These are phyloP conservation scores for Panurus biarmicus DNA, from an alignment of 2,113 vertebrate species.

Conservation along the genomic window DNA sequence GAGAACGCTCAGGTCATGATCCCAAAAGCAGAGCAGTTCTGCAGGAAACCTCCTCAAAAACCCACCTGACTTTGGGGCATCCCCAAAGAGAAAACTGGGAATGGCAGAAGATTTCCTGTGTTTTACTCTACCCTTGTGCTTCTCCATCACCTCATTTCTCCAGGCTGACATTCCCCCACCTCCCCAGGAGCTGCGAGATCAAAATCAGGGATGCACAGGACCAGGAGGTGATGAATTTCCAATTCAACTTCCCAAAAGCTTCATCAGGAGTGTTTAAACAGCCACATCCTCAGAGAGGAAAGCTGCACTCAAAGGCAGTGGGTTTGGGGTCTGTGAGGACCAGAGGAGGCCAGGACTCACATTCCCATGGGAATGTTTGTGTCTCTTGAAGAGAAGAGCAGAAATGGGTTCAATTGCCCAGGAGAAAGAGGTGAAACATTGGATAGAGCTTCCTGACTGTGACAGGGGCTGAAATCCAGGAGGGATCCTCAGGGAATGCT, in stretches of 20 bases:
- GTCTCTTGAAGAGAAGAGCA: neutral
- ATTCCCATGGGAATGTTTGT: neutral
- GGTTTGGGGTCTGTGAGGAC: neutral
- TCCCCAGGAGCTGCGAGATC: accelerated
- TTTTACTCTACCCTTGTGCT: neutral
- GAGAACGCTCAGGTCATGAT: neutral
- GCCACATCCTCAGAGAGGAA: neutral
- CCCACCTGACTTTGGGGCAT: neutral
- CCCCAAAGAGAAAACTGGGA: neutral
- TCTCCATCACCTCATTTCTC: neutral
- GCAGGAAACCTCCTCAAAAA: neutral
- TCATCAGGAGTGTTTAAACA: neutral
- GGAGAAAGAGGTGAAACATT: neutral
- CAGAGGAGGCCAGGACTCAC: neutral
- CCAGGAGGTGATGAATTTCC: neutral
- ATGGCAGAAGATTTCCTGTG: neutral
- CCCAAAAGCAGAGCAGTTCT: neutral
- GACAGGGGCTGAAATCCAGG: neutral
- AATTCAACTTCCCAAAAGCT: neutral
- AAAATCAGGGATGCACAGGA: neutral
- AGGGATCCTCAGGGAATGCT: neutral
- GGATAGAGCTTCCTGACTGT: neutral
- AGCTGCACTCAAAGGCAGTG: neutral
- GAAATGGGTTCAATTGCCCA: neutral
- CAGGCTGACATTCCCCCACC: neutral